phyloP scores from a whole-genome alignment of 2,888 invertebrate species.

The Cinara cedri region DNA sequence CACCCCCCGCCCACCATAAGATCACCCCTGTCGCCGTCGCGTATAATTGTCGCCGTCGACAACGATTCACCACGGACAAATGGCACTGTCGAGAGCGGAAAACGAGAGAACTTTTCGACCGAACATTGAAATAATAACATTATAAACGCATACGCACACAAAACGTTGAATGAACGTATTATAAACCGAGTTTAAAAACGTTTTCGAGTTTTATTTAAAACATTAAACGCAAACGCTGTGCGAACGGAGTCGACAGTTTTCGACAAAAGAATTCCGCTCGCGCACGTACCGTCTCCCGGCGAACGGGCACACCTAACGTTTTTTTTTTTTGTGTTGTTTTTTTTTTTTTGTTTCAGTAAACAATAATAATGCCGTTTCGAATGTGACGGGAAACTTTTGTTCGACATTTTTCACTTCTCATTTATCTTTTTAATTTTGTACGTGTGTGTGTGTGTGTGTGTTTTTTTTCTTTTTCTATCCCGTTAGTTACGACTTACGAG shows the following conservation, averaged over 20 bases:
- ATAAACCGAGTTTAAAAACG: no score
- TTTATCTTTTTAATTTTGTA: background rate
- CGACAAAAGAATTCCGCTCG: constrained; percentile 16
- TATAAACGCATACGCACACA: no score
- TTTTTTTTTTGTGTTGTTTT: constrained; percentile 1
- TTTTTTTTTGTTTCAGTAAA: constrained; percentile 10
- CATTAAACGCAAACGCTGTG: background rate
- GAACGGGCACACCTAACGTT: constrained; percentile 8
- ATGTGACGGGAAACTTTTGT: constrained; percentile 12
- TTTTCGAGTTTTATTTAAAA: no score
- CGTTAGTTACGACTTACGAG: background rate
- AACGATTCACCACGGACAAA: constrained; percentile 1
- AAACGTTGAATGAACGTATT: no score
- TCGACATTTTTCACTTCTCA: background rate
- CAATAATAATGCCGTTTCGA: background rate
- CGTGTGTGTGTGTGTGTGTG: background rate
- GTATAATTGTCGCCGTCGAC: background rate
- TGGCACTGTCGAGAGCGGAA: background rate
- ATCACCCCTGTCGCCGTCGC: no score
- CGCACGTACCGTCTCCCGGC: background rate
- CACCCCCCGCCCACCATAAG: no score
- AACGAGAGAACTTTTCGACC: constrained; percentile 1
- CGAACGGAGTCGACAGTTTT: background rate
- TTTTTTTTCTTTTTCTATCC: background rate
- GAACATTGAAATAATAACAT: background rate